Evolutionary conservation across 1,140 invertebrate genomes (phyloP), one percentile per base, ranked within the genome.

Genomic region (Saccostrea cuccullata): DNA sequence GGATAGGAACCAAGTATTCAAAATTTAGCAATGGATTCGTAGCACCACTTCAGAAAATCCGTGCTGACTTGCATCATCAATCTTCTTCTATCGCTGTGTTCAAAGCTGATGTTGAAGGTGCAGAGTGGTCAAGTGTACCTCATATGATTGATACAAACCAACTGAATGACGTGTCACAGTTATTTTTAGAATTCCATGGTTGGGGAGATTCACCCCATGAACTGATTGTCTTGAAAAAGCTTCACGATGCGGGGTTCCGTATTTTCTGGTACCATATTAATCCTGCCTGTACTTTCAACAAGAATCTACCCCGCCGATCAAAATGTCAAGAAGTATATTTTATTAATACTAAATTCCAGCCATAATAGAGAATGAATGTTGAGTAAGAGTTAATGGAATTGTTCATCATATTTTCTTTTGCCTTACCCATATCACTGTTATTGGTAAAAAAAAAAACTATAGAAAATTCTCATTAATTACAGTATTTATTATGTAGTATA

Each of bases 261-360:
- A 84, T 84, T 23, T 84, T 84, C 20, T 84, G 82, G 82, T 55
- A 55, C n/a, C 17, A 56, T 55, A 23, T 55, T 4, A 84, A 84
- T 55, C 47, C 40, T 30, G 55, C n/a, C 12, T 84, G 82, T 84
- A 11, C 20, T 17, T 84, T 23, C 17, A 84, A 84, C 4, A 84
- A n/a, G 55, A 23, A 55, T 55, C 40, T 55, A 9, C 20, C n/a
- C 9, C 55, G 47, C 9, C 20, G 82, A 47, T 84, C 82, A n/a
- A 55, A 20, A 23, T 84, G 82, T 55, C 40, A 84, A 55, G 82
- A 84, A 20, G 82, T 84, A 15, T 84, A 84, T 84, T 84, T 84
- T 55, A 26, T 84, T 17, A 84, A 84, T 55, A 84, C 82, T 12
- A 84, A 84, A 55, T 84, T 77, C 26, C 47, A 47, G 9, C 47